phyloP scores from a whole-genome alignment of 2,888 invertebrate genomes.

The Ernsta delagoae region DNA sequence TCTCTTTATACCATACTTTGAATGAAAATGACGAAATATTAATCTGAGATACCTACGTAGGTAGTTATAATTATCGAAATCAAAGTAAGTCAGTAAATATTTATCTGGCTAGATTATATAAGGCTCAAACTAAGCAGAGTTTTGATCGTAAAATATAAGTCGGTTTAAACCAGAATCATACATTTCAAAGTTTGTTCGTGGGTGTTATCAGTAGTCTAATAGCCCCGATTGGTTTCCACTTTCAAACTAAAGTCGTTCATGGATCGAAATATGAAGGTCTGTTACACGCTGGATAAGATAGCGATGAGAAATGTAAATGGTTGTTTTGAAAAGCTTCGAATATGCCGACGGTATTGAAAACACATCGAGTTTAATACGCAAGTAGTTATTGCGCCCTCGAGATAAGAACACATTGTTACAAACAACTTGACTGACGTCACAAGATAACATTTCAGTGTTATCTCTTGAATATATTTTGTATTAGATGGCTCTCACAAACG shows the following conservation, averaged over 20 bases:
- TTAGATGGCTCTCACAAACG: background rate
- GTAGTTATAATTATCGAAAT: background rate
- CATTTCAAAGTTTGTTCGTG: conserved; percentile 45
- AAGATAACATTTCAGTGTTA: conserved; percentile 20
- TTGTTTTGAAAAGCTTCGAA: conserved; percentile 72
- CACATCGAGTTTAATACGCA: conserved; percentile 44
- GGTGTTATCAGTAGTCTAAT: conserved; percentile 67
- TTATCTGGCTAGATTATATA: background rate
- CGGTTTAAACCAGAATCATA: conserved; percentile 31
- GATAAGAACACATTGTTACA: conserved; percentile 31
- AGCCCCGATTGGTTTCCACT: conserved; percentile 61
- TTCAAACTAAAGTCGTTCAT: conserved; percentile 65
- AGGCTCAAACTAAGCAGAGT: conserved; percentile 10
- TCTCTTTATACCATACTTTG: no score
- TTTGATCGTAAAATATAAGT: conserved; percentile 36
- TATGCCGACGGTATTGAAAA: conserved; percentile 57
- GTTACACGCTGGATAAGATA: conserved; percentile 63
- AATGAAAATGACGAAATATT: no score
- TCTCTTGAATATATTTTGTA: background rate
- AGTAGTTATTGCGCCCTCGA: conserved; percentile 37
- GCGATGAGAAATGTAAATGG: conserved; percentile 71
- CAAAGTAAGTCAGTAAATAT: background rate
- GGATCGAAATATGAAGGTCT: conserved; percentile 63
- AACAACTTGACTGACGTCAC: conserved; percentile 14
- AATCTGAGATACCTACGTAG: no score